A percentile compares a stretch with the other conserved stretches of the same genome.
phyloP scores from a whole-genome alignment of 2,113 vertebrate genomes.

The Carollia perspicillata region DNA sequence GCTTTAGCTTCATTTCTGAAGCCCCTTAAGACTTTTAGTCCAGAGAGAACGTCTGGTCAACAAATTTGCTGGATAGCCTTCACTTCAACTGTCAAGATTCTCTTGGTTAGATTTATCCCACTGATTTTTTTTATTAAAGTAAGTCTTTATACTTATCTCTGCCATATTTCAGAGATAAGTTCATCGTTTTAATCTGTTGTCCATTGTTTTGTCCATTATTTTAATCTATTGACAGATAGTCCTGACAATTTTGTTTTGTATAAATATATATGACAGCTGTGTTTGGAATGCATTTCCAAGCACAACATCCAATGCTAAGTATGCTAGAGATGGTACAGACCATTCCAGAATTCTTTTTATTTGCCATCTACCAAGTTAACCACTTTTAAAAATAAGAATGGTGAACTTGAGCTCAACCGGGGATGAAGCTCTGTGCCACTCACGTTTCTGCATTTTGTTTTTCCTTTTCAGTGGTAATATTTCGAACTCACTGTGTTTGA shows the following conservation, averaged over 20 bases:
- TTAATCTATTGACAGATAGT: neutral
- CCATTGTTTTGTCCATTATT: neutral
- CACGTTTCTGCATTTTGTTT: neutral
- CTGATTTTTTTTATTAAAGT: neutral
- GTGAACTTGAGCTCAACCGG: neutral
- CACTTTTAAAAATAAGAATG: neutral
- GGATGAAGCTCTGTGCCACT: neutral
- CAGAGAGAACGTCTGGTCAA: neutral
- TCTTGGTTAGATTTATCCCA: neutral
- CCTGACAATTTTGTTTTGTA: neutral
- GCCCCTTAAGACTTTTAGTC: neutral
- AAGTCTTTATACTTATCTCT: neutral
- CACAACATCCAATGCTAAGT: neutral
- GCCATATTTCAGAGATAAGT: neutral
- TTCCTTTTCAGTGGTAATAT: neutral
- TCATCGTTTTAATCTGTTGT: neutral
- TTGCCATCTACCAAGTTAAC: neutral
- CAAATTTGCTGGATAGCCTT: neutral
- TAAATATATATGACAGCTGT: neutral
- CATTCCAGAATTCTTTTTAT: neutral
- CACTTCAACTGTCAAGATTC: neutral
- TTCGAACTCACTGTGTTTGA: neutral
- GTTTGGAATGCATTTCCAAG: neutral
- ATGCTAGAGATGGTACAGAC: neutral
- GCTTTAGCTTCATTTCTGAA: neutral